Conservation (phyloP, 2,797 vertebrate genomes). For the Sternarchorhynchus goeldii region DNA sequence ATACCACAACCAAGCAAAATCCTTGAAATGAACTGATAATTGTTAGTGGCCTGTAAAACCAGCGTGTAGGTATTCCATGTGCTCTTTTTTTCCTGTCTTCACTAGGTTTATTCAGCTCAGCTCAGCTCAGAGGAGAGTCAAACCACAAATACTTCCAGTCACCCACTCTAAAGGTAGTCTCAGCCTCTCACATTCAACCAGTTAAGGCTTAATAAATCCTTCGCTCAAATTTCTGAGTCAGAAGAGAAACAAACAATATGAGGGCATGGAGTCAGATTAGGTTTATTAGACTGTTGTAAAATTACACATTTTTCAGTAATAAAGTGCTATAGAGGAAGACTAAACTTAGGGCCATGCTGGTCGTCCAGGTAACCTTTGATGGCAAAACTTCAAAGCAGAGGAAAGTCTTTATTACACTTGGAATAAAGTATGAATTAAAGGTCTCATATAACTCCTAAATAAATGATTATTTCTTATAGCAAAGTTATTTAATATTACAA, state of each 20-base stretch:
- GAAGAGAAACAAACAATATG: background rate
- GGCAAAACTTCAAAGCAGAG: background rate
- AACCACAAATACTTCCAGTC: slow-evolving; percentile 39
- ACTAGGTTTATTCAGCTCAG: slow-evolving; percentile 11
- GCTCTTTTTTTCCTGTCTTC: slow-evolving; percentile 21
- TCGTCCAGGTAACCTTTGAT: background rate
- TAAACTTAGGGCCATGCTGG: no score
- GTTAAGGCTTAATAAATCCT: slow-evolving; percentile 39
- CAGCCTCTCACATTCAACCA: slow-evolving; percentile 22
- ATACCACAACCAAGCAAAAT: slow-evolving; percentile 43
- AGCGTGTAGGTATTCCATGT: slow-evolving; percentile 40
- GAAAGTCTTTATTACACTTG: slow-evolving; percentile 2
- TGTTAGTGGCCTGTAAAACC: slow-evolving; percentile 44
- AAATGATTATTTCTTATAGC: background rate
- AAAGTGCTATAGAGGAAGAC: no score
- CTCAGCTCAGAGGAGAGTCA: slow-evolving; percentile 24
- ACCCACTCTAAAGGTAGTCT: slow-evolving; percentile 42
- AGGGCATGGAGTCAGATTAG: slow-evolving; percentile 1
- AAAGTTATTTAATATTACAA: background rate
- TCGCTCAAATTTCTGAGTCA: background rate
- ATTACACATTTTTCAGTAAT: background rate
- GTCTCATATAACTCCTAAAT: background rate
- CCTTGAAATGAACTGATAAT: slow-evolving; percentile 50
- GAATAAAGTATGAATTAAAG: background rate
- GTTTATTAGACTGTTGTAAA: slow-evolving; percentile 8